Evolutionary conservation across 2,888 invertebrate genomes (phyloP).

Genomic region (Drosophila multiciliata): DNA sequence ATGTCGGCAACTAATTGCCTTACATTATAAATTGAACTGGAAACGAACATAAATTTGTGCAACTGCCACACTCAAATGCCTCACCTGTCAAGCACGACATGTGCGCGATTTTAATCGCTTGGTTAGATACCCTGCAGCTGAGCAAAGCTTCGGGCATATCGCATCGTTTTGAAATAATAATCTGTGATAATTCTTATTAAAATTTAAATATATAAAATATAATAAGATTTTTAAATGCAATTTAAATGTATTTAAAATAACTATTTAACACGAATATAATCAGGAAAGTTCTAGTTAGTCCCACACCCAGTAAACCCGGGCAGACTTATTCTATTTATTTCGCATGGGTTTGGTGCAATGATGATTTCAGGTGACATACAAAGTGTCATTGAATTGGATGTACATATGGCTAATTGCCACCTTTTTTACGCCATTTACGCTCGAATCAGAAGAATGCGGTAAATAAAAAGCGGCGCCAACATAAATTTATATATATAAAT

Average conservation of each 20-base stretch:
- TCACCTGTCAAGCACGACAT: constrained; percentile 49
- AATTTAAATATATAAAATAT: background rate
- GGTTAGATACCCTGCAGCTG: constrained; percentile 1
- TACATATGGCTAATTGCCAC: constrained; percentile 60
- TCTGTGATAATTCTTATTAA: background rate
- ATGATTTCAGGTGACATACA: constrained; percentile 54
- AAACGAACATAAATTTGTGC: constrained; percentile 48
- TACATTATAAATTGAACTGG: constrained; percentile 54
- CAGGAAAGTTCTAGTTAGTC: constrained; percentile 13
- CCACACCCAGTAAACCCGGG: background rate
- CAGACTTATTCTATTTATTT: background rate
- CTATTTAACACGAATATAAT: background rate
- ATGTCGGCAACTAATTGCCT: constrained; percentile 53
- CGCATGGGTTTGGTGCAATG: constrained; percentile 35
- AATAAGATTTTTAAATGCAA: background rate
- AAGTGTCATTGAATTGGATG: constrained; percentile 51
- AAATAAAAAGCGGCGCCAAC: background rate
- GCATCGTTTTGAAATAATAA: too few relatives aligned
- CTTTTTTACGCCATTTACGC: constrained; percentile 58
- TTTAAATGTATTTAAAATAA: background rate
- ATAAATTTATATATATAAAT: constrained; percentile 46
- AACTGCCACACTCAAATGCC: constrained; percentile 26
- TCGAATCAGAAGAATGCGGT: constrained; percentile 1
- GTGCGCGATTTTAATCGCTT: constrained; percentile 50
- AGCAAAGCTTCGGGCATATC: background rate